A percentile compares a stretch with the other conserved stretches of the same genome.
Evolutionary conservation across 2,888 invertebrate species (phyloP).

Genomic region (Aradus depressus): DNA sequence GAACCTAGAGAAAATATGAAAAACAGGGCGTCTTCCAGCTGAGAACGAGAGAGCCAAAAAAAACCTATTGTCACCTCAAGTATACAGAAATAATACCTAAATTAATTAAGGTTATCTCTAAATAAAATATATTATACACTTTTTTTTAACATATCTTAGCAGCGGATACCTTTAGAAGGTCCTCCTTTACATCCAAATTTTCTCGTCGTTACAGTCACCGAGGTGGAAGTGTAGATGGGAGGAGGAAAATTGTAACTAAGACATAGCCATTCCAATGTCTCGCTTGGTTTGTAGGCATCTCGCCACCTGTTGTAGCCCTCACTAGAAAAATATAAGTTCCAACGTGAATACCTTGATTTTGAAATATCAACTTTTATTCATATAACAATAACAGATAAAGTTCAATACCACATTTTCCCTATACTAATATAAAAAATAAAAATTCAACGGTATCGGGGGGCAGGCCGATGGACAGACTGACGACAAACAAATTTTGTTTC

Average conservation of each 20-base stretch:
- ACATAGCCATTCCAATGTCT: conserved; percentile 61
- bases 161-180: background rate
- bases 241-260: conserved; percentile 48
- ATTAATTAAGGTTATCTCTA: background rate
- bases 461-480: too few species aligned
- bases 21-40: too few species aligned
- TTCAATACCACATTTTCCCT: too few species aligned
- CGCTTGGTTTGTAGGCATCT: conserved; percentile 57
- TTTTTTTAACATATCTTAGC: background rate
- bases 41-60: too few species aligned
- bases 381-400: too few species aligned
- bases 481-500: too few species aligned
- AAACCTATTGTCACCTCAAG: too few species aligned
- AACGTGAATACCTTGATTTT: too few species aligned
- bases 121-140: background rate
- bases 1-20: too few species aligned
- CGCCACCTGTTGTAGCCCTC: conserved; percentile 67
- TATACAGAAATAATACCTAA: too few species aligned
- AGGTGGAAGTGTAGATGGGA: conserved; percentile 40
- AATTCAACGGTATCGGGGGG: too few species aligned
- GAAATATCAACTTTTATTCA: background rate
- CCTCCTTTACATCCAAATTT: conserved; percentile 1
- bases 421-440: too few species aligned
- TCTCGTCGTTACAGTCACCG: conserved; percentile 3
- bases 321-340: conserved; percentile 29